phyloP scores from a whole-genome alignment of 2,888 invertebrate species.

The Ashinkailepas kermadecensis region DNA sequence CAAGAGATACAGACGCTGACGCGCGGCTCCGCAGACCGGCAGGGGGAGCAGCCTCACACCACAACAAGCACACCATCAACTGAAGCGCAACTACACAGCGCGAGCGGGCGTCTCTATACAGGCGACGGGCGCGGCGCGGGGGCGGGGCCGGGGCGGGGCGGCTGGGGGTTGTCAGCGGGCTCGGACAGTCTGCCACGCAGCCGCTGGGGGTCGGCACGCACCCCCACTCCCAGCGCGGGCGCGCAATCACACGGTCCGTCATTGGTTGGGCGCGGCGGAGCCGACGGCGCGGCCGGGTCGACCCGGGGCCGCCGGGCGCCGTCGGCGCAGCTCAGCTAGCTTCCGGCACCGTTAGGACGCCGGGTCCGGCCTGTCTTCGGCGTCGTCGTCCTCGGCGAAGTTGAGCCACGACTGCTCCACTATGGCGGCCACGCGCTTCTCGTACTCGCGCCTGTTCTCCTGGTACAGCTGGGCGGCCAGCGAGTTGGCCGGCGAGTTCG shows the following conservation, averaged over 20 bases:
- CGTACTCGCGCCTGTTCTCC: conserved; percentile 97
- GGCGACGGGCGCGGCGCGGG: background rate
- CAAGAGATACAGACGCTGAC: background rate
- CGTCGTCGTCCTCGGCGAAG: conserved; percentile 27
- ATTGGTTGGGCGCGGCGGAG: background rate
- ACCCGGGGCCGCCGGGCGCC: background rate
- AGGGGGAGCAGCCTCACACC: background rate
- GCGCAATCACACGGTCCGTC: background rate
- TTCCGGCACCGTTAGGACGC: background rate
- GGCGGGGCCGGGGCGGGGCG: background rate
- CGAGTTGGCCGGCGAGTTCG: conserved; percentile 98
- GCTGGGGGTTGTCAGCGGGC: background rate
- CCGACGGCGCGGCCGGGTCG: background rate
- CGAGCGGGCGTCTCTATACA: background rate
- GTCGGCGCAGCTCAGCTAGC: background rate
- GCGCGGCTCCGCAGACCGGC: background rate
- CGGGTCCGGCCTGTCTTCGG: background rate
- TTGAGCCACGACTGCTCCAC: conserved; percentile 91
- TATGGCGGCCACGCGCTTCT: conserved; percentile 97
- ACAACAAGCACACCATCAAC: background rate
- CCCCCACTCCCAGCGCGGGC: background rate
- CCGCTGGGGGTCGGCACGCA: background rate
- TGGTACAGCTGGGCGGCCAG: conserved; percentile 99
- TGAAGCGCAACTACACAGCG: background rate
- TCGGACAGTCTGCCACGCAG: background rate